Evolutionary conservation across 1,140 invertebrate genomes (phyloP), one percentile per base, ranked within the genome.

Genomic region (Asbolus verrucosus): DNA sequence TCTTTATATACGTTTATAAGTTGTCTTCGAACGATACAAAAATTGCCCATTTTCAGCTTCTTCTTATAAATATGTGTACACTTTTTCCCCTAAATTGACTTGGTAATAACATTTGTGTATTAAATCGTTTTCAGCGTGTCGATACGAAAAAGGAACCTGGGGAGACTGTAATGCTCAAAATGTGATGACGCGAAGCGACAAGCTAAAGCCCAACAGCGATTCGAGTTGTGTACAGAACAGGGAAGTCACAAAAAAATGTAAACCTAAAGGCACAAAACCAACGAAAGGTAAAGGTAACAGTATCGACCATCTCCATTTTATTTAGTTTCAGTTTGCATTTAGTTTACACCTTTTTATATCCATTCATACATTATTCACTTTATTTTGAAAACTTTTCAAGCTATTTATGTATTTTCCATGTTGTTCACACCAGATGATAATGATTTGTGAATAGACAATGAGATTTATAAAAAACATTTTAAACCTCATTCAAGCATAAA

Each of bases 131-230:
- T 33, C 79, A 92, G 90, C 89, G 59, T 93, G 91, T 80, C 88
- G 90, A 72, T 93, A 92, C 78, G 90, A 91, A 74, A 92, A 91
- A 79, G 90, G 90, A 19, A 82, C 88, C 33, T 92, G 90, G 89
- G 87, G 85, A 77, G 87, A 86, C 78, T 92, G 91, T 80, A 87
- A 86, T 75, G 81, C 85, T 41, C 87, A 88, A 73, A 88, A 88
- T 43, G 84, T 86, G 79, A 90, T 92, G 87, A 87, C 86, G 9
- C 85, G 91, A 78, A 87, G 86, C 69, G 89, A 92, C 78, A 88
- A 86, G 78, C 76, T 93, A 73, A 92, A 91, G 77, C 81, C 87
- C n/a, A 91, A 90, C 79, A 91, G 90, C 69, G 90, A 92, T 79
- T 81, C 88, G 5, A 85, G 87, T 41, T 92, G 91, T 77, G 90